phyloP scores from a whole-genome alignment of 2,113 vertebrate species.

The Ictalurus furcatus region DNA sequence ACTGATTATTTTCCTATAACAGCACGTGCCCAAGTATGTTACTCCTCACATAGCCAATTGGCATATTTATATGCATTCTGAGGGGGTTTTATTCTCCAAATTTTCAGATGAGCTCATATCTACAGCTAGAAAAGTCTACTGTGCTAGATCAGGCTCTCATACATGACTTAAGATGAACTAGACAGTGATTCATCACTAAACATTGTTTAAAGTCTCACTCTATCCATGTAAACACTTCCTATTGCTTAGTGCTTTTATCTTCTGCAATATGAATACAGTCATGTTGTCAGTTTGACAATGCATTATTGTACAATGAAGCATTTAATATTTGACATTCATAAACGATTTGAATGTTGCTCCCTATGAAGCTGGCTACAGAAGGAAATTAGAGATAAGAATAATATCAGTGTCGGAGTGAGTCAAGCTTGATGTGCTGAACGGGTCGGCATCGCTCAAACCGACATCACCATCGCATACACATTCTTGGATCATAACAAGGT shows the following conservation, averaged over 20 bases:
- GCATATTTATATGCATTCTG: background rate
- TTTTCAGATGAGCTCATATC: background rate
- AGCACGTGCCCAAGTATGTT: background rate
- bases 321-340: background rate
- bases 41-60: background rate
- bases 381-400: background rate
- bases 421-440: background rate
- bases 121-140: background rate
- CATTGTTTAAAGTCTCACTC: background rate
- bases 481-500: background rate
- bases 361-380: background rate
- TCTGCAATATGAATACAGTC: background rate
- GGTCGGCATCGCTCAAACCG: background rate
- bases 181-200: background rate
- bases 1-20: background rate
- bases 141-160: background rate
- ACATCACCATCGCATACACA: background rate
- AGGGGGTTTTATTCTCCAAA: background rate
- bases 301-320: background rate
- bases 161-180: background rate
- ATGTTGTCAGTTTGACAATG: background rate
- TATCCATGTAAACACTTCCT: background rate
- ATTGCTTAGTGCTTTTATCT: background rate
- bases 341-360: background rate
- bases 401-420: conserved; percentile 1